Conservation (phyloP, 2,888 invertebrate species). For the Nematopogon swammerdamellus region DNA sequence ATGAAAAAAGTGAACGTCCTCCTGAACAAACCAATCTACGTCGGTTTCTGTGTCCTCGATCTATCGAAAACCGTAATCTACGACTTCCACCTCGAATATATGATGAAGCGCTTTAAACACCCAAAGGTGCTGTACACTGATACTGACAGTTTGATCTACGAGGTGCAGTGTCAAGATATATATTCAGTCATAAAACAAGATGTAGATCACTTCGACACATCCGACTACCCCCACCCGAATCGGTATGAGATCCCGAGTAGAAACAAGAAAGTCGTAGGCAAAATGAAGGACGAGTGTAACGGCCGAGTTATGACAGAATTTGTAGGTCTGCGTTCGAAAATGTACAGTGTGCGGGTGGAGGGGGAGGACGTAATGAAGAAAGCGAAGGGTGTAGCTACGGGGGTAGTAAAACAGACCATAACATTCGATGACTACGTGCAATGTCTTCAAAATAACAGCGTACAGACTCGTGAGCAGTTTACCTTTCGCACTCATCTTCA, state of each 20-base stretch:
- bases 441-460: neutral
- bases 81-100: slow-evolving; percentile 10
- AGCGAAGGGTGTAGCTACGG: neutral
- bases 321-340: slow-evolving; percentile 10
- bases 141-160: slow-evolving; percentile 7
- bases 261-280: neutral
- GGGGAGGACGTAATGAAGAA: neutral
- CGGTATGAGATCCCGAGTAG: slow-evolving; percentile 1
- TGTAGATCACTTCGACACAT: slow-evolving; percentile 8
- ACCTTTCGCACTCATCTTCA: neutral
- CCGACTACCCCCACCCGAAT: slow-evolving; percentile 5
- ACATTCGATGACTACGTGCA: neutral
- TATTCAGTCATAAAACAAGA: slow-evolving; percentile 7
- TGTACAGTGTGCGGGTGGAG: slow-evolving; percentile 4
- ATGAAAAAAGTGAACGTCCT: slow-evolving; percentile 5
- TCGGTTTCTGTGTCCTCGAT: slow-evolving; percentile 10
- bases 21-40: slow-evolving; percentile 12
- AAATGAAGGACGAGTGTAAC: neutral
- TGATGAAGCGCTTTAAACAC: neutral
- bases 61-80: slow-evolving; percentile 10
- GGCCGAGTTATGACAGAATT: slow-evolving; percentile 5
- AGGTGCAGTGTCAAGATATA: slow-evolving; percentile 5
- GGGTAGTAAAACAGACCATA: neutral
- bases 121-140: slow-evolving; percentile 4
- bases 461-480: neutral